Evolutionary conservation across 2,888 invertebrate species (phyloP), one percentile per base, ranked within the genome.

Genomic region (Chrysotoxum bicinctum): DNA sequence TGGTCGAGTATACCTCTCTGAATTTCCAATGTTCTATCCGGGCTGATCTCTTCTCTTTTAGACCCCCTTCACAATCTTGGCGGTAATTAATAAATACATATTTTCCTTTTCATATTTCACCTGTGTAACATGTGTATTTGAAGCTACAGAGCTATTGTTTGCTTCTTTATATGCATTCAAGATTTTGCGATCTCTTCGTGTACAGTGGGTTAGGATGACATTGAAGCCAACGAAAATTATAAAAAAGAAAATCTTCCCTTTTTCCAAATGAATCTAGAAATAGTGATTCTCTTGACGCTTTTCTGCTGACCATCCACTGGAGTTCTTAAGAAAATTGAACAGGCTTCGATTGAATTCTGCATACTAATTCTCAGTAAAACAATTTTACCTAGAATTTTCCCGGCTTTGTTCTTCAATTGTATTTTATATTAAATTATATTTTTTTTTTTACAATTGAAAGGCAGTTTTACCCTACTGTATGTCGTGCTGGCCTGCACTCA

Each of bases 21-120:
- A 32, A 32, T 73, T 43, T 78, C n/a, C 73, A 78, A 48, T 64
- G 68, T 69, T 83, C 78, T 69, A 62, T 69, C 72, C 60, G 56
- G 50, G n/a, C 73, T 54, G 45, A 50, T 30, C 37, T 12, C 9
- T 50, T 19, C 26, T 23, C 37, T 23, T 32, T 16, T 12, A 12
- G 30, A 23, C n/a, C 66, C 45, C 21, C 32, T 8, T 35, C 30
- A 48, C 37, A 21, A 19, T 9, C 14, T 62, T 66, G 58, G 58
- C 40, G 32, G 68, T 79, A 75, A 84, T 84, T 84, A 84, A 72
- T 75, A 84, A 72, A 80, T 75, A 84, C 68, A 80, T 80, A 84
- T 84, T 75, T 80, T 74, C 14, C 62, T 69, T 79, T 83, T 72
- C 66, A 84, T 84, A 75, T 60, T 66, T 62, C 74, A 56, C 75